Conservation (phyloP, 2,888 invertebrate species). For the Brenthis daphne region DNA sequence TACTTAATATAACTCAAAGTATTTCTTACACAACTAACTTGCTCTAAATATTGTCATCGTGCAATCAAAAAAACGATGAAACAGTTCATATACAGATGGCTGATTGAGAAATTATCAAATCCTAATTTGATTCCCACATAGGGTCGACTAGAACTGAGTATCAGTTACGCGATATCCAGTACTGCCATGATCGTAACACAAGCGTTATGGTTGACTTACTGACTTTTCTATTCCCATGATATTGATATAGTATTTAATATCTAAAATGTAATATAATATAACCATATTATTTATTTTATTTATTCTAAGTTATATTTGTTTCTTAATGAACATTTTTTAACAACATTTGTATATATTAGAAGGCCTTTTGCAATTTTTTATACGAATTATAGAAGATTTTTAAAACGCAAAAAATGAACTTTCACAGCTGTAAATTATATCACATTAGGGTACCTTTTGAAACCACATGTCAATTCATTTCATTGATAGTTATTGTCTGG, state of each 20-base stretch:
- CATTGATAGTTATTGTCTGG: constrained; percentile 57
- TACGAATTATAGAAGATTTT: constrained; percentile 25
- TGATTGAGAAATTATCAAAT: not conserved
- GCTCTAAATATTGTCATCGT: not conserved
- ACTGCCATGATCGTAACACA: constrained; percentile 52
- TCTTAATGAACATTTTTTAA: not conserved
- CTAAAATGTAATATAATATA: constrained; percentile 34
- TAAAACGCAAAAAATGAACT: constrained; percentile 40
- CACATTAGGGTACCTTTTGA: constrained; percentile 62
- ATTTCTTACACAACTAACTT: too few relatives aligned
- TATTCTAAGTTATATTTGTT: not conserved
- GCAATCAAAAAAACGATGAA: not conserved
- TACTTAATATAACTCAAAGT: too few relatives aligned
- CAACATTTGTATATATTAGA: too few relatives aligned
- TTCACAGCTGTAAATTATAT: constrained; percentile 56
- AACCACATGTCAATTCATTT: constrained; percentile 65
- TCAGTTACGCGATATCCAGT: constrained; percentile 49
- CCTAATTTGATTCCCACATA: constrained; percentile 25
- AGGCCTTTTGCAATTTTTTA: constrained; percentile 5
- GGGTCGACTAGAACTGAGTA: constrained; percentile 27
- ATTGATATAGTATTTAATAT: constrained; percentile 49
- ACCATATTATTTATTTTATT: constrained; percentile 7
- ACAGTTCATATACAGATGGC: not conserved
- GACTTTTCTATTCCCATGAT: constrained; percentile 66
- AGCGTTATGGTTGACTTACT: constrained; percentile 65